phyloP scores from a whole-genome alignment of 1,140 invertebrate genomes.

The Cydia strobilella region DNA sequence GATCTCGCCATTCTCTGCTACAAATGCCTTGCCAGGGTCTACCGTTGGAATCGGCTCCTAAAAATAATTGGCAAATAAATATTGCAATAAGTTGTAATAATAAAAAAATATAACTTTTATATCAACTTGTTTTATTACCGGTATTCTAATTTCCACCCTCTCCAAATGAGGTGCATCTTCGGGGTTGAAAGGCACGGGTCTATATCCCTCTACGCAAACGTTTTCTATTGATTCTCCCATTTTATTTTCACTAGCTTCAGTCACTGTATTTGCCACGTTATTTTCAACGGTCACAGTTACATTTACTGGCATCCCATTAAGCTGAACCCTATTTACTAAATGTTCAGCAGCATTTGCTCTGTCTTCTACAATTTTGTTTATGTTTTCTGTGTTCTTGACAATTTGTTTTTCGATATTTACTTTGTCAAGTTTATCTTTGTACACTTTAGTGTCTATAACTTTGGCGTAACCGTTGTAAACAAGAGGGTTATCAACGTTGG shows the following conservation, averaged over 20 bases:
- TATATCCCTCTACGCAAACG: slow-evolving; percentile 46
- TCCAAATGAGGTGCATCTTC: slow-evolving; percentile 36
- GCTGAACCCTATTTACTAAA: neutral
- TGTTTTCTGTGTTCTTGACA: slow-evolving; percentile 28
- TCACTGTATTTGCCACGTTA: slow-evolving; percentile 26
- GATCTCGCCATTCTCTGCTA: slow-evolving; percentile 46
- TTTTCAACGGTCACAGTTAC: slow-evolving; percentile 31
- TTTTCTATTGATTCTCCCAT: slow-evolving; percentile 38
- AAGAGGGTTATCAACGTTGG: slow-evolving; percentile 36
- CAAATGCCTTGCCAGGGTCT: slow-evolving; percentile 37
- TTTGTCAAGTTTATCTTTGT: slow-evolving; percentile 9
- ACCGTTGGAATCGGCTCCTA: slow-evolving; percentile 26
- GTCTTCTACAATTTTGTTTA: slow-evolving; percentile 32
- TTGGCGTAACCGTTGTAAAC: slow-evolving; percentile 36
- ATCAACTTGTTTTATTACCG: neutral
- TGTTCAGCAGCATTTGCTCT: slow-evolving; percentile 10
- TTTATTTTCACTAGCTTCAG: slow-evolving; percentile 33
- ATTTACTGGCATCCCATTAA: slow-evolving; percentile 32
- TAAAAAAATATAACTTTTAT: neutral
- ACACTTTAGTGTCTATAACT: slow-evolving; percentile 33
- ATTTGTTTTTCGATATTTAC: slow-evolving; percentile 34
- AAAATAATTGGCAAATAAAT: neutral
- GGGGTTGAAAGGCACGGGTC: slow-evolving; percentile 51
- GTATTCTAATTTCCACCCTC: slow-evolving; percentile 16
- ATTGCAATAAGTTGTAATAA: neutral